Base-by-base conservation (phyloP, 1,140 invertebrate genomes). In the Heterodera schachtii region DNA sequence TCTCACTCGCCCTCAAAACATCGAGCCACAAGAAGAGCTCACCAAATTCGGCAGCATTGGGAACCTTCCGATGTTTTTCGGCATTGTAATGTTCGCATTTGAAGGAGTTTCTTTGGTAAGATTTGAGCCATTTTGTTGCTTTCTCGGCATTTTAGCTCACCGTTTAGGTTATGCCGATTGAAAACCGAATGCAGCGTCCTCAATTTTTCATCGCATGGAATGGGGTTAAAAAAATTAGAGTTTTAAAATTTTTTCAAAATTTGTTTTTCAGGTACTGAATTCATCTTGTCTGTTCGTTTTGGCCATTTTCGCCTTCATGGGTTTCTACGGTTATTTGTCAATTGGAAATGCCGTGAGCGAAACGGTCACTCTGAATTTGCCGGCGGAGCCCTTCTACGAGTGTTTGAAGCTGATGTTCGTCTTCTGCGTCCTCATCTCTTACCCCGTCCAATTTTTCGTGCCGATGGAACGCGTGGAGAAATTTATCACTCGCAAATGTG, bases 101-200 rank as follows among this genome's bases (percentile, higher is more conserved):
- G 95, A 96, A 91, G 95, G 95, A 76, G 95, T 96, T 88, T 94
- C 94, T 88, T 94, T 95, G 90, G 95, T 94, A 71, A 41, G 7
- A 31, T 64, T 60, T 66, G 21, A 1, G 1, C n/a, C 21, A 47
- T 44, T 43, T 13, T 75, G 5, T 13, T 71, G 2, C 9, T 78
- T 81, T 31, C 31, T 31, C 31, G 31, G 31, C 31, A 31, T 31
- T 31, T 31, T 31, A 31, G 31, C 31, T 1, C 31, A 31, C 31
- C 31, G 31, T 31, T 73, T 6, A 84, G 83, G 94, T 94, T 44
- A 78, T 88, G 75, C 87, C 87, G 9, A 90, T 89, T 49, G 88
- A 89, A 82, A 89, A 88, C 71, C 79, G 86, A 81, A 88, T 89
- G 82, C 64, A 83, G 49, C 75, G 86, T 9, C 88, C 88, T 1